Percentiles rank a stretch among this genome's conserved stretches.
phyloP scores from a whole-genome alignment of 1,140 invertebrate genomes.

The Trichogramma pretiosum region DNA sequence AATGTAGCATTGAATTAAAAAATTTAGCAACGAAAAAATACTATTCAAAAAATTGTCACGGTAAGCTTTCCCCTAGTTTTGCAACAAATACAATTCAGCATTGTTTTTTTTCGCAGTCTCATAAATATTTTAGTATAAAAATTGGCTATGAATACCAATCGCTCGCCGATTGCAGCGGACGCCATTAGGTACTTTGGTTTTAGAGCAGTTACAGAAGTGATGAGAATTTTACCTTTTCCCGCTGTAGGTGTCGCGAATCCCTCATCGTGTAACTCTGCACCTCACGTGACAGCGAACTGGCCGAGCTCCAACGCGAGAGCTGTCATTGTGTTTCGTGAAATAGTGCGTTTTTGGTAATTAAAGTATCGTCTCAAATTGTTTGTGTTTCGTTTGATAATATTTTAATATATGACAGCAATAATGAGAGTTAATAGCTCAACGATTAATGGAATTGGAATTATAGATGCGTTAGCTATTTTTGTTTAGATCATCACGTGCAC shows the following conservation, averaged over 20 bases:
- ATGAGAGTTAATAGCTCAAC: too few species aligned
- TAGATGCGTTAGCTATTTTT: neutral
- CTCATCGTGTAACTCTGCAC: constrained; percentile 53
- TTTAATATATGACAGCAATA: too few species aligned
- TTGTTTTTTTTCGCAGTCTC: neutral
- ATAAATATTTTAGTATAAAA: neutral
- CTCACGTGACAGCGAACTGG: constrained; percentile 54
- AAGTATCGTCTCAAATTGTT: constrained; percentile 16
- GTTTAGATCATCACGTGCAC: neutral
- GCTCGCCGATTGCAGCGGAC: too few species aligned
- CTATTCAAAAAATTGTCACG: constrained; percentile 17
- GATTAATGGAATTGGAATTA: too few species aligned
- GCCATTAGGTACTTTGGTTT: too few species aligned
- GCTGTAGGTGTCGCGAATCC: constrained; percentile 41
- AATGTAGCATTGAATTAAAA: constrained; percentile 9
- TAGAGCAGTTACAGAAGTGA: constrained; percentile 17
- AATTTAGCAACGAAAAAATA: too few species aligned
- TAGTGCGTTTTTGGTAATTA: too few species aligned
- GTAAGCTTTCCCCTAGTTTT: constrained; percentile 24
- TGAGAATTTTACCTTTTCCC: constrained; percentile 43
- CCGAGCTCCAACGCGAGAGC: constrained; percentile 55
- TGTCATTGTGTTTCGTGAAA: too few species aligned
- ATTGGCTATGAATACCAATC: too few species aligned
- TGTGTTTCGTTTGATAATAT: neutral
- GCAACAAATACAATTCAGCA: constrained; percentile 2